A percentile compares a stretch with the other conserved stretches of the same genome.
Conservation (phyloP, 1,140 invertebrate genomes). For the Formica exsecta region DNA sequence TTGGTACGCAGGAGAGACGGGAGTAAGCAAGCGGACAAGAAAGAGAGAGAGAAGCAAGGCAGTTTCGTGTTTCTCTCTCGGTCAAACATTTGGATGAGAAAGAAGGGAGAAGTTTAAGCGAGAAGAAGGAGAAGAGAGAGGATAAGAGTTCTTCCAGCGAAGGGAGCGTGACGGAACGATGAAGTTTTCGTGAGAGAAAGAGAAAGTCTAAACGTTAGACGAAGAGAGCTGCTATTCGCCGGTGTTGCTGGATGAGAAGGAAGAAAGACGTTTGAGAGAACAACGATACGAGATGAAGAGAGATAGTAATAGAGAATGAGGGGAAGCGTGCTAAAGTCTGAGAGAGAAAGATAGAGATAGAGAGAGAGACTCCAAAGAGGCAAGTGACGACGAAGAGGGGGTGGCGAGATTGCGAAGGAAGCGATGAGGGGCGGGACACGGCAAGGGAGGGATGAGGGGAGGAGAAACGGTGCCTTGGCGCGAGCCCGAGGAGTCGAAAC, state of each 20-base stretch:
- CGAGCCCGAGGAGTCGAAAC: conserved; percentile 78
- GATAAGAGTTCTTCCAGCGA: conserved; percentile 16
- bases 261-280: conserved; percentile 50
- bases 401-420: conserved; percentile 51
- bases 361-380: conserved; percentile 15
- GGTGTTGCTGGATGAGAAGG: conserved; percentile 32
- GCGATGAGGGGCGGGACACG: conserved; percentile 54
- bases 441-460: conserved; percentile 54
- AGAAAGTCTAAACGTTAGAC: conserved; percentile 31
- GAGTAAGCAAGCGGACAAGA: conserved; percentile 34
- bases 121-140: neutral
- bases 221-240: conserved; percentile 33
- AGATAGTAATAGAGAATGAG: conserved; percentile 17
- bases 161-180: conserved; percentile 44
- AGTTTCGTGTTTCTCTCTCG: conserved; percentile 27
- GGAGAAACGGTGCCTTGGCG: conserved; percentile 76
- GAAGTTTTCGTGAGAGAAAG: conserved; percentile 22
- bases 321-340: neutral
- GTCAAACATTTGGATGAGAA: conserved; percentile 48
- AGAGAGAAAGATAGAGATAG: conserved; percentile 53
- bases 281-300: conserved; percentile 35
- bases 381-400: conserved; percentile 68
- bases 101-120: conserved; percentile 39
- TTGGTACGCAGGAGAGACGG: conserved; percentile 24
- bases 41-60: conserved; percentile 38